phyloP scores from a whole-genome alignment of 2,113 vertebrate genomes.

The Chascanopsetta lugubris region DNA sequence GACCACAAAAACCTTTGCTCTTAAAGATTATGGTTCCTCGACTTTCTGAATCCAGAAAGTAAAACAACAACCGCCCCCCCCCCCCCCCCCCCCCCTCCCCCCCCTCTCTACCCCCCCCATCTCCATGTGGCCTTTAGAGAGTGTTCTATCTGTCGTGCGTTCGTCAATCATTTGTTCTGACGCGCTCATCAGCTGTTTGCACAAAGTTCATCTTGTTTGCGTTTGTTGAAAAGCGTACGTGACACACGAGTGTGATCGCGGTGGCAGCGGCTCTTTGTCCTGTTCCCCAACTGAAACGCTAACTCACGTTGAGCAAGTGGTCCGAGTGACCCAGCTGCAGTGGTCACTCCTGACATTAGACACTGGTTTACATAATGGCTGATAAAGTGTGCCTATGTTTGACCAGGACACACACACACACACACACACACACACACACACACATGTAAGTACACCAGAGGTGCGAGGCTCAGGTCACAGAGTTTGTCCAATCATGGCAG shows the following conservation, averaged over 20 bases:
- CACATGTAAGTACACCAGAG: conserved; percentile 38
- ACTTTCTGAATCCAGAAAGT: background rate
- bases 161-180: background rate
- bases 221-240: background rate
- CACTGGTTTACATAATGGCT: conserved; percentile 68
- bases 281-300: conserved; percentile 23
- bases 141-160: background rate
- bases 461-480: conserved; percentile 58
- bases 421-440: conserved; percentile 29
- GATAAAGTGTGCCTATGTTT: conserved; percentile 61
- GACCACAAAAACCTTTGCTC: too few species aligned
- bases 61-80: background rate
- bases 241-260: conserved; percentile 3
- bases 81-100: background rate
- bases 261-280: conserved; percentile 8
- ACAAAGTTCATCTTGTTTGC: conserved; percentile 18
- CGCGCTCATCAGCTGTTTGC: conserved; percentile 4
- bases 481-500: conserved; percentile 55
- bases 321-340: conserved; percentile 45
- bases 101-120: background rate
- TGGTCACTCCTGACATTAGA: conserved; percentile 61
- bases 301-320: conserved; percentile 25
- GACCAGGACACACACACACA: conserved; percentile 36
- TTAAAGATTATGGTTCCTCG: too few species aligned
- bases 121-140: background rate